Conservation (phyloP, 2,113 vertebrate species). For the Nycticorax nycticorax region DNA sequence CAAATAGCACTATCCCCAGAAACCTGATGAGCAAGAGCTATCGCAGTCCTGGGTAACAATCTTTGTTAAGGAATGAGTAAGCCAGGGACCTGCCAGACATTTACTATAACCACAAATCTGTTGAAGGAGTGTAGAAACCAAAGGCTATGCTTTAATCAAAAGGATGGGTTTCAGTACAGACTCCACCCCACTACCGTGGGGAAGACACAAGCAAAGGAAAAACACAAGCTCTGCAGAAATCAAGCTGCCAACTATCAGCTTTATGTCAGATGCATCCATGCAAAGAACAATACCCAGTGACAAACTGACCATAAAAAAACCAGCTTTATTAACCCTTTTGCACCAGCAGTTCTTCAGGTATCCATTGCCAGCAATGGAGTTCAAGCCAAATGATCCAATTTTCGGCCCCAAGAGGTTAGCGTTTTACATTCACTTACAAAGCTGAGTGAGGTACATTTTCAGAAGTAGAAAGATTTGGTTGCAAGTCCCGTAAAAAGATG, state of each 20-base stretch:
- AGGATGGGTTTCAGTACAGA: background rate
- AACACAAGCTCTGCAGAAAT: background rate
- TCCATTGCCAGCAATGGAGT: slow-evolving; percentile 62
- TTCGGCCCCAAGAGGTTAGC: slow-evolving; percentile 13
- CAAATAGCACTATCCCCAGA: background rate
- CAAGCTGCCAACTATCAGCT: background rate
- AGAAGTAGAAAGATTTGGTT: slow-evolving; percentile 50
- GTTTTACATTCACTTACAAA: slow-evolving; percentile 66
- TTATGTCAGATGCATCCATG: background rate
- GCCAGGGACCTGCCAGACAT: background rate
- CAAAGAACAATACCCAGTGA: background rate
- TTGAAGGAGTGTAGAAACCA: background rate
- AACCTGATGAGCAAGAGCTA: background rate
- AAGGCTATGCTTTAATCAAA: background rate
- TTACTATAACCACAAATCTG: background rate
- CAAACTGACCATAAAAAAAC: slow-evolving; percentile 44
- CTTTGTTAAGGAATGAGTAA: background rate
- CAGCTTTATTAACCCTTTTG: slow-evolving; percentile 74
- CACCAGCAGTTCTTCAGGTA: slow-evolving; percentile 41
- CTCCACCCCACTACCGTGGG: background rate
- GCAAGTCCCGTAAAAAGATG: slow-evolving; percentile 61
- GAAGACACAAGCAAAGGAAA: rapidly evolving
- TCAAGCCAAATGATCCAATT: slow-evolving; percentile 48
- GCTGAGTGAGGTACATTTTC: slow-evolving; percentile 50
- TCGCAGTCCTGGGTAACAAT: background rate